Evolutionary conservation across 2,113 vertebrate genomes (phyloP).

Genomic region (Rhipidura dahli): DNA sequence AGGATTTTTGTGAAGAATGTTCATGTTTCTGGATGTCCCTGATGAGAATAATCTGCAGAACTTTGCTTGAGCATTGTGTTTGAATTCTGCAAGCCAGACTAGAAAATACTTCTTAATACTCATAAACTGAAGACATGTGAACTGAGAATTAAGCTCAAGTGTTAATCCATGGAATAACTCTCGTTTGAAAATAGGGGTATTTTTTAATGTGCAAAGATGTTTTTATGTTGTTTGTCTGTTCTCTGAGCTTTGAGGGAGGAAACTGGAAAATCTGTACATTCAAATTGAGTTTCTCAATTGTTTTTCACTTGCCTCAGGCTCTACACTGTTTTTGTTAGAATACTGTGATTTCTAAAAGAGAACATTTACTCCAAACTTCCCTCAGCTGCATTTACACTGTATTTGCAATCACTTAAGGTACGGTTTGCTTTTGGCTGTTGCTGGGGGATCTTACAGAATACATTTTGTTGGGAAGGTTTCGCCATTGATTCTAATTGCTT

Average conservation of each 20-base stretch:
- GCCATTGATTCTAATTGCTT: background rate
- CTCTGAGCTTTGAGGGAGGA: background rate
- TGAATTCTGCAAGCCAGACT: background rate
- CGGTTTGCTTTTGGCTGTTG: background rate
- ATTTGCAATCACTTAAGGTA: background rate
- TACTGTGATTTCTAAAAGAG: background rate
- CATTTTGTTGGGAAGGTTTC: background rate
- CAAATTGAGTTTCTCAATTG: background rate
- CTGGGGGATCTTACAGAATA: background rate
- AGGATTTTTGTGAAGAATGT: background rate
- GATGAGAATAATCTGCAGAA: background rate
- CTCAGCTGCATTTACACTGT: background rate
- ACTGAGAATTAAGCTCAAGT: background rate
- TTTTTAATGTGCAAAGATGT: background rate
- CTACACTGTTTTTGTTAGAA: background rate
- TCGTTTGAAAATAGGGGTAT: accelerated
- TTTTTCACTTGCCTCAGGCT: background rate
- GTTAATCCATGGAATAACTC: background rate
- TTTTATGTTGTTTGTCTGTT: background rate
- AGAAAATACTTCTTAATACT: background rate
- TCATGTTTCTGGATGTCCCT: background rate
- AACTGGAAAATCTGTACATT: background rate
- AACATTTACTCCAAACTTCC: background rate
- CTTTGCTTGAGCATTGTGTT: background rate
- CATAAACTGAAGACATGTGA: background rate